phyloP scores from a whole-genome alignment of 2,113 vertebrate genomes.

The Actenoides hombroni region DNA sequence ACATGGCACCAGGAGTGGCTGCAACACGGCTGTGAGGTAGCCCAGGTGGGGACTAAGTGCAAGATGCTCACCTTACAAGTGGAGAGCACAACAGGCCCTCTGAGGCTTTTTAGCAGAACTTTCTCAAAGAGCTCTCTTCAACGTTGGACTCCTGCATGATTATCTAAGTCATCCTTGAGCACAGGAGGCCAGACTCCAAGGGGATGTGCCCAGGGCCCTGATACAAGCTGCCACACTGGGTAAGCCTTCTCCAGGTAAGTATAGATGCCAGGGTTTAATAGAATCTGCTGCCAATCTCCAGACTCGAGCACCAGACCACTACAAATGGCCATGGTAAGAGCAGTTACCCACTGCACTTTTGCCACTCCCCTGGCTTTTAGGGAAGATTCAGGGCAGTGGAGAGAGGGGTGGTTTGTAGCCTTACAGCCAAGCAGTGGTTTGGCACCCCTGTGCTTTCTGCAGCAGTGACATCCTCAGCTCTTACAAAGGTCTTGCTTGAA shows the following conservation, averaged over 20 bases:
- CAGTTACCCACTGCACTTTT: neutral
- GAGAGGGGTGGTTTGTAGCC: neutral
- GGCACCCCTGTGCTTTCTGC: neutral
- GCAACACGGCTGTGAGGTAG: neutral
- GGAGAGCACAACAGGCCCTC: neutral
- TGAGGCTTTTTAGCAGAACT: neutral
- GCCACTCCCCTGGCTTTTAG: accelerated
- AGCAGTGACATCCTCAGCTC: neutral
- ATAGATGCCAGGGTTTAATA: neutral
- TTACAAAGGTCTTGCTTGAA: neutral
- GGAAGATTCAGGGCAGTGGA: neutral
- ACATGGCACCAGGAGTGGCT: neutral
- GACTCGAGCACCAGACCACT: neutral
- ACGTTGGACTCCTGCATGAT: neutral
- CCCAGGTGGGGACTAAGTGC: neutral
- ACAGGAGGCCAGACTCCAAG: neutral
- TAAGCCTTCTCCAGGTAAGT: neutral
- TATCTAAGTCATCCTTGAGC: neutral
- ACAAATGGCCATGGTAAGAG: neutral
- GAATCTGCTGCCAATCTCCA: neutral
- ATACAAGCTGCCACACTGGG: neutral
- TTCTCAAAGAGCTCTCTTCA: neutral
- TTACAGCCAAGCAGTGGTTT: neutral
- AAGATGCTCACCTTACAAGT: neutral
- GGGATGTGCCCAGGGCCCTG: neutral